Conservation (phyloP, 2,888 invertebrate species). For the Epinotia brunnichana region DNA sequence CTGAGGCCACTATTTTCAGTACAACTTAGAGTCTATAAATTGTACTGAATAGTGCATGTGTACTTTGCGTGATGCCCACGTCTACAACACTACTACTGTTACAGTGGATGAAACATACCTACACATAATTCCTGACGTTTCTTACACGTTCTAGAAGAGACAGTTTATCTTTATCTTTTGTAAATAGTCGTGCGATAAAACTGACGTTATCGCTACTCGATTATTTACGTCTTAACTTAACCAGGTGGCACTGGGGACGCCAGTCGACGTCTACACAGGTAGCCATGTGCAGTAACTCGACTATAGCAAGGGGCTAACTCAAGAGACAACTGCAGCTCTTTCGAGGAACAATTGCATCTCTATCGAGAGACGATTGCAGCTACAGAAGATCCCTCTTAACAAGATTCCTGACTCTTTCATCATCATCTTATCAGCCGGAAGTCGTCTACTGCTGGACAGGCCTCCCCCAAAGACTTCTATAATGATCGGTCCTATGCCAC, state of each 20-base stretch:
- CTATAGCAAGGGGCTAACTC: not conserved
- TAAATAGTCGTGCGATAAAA: constrained; percentile 34
- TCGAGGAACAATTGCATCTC: not conserved
- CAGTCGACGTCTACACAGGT: not conserved
- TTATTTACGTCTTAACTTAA: constrained; percentile 26
- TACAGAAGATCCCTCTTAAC: too few species aligned
- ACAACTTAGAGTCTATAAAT: too few species aligned
- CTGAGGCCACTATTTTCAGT: too few species aligned
- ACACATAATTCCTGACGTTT: not conserved
- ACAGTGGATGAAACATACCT: not conserved
- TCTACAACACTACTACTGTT: not conserved
- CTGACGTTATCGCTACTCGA: constrained; percentile 19
- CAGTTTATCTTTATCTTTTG: constrained; percentile 29
- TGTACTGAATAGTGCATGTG: not conserved
- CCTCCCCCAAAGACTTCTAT: too few species aligned
- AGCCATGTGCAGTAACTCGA: not conserved
- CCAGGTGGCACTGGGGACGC: constrained; percentile 1
- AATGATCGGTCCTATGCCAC: too few species aligned
- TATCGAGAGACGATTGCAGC: too few species aligned
- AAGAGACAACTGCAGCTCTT: not conserved
- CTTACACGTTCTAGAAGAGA: constrained; percentile 24
- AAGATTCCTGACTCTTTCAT: too few species aligned
- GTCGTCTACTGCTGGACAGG: too few species aligned
- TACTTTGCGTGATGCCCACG: constrained; percentile 3
- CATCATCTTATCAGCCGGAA: too few species aligned